Percentiles rank a stretch among this genome's conserved stretches.
Conservation (phyloP, 1,140 invertebrate species). For the Tachypleus tridentatus region DNA sequence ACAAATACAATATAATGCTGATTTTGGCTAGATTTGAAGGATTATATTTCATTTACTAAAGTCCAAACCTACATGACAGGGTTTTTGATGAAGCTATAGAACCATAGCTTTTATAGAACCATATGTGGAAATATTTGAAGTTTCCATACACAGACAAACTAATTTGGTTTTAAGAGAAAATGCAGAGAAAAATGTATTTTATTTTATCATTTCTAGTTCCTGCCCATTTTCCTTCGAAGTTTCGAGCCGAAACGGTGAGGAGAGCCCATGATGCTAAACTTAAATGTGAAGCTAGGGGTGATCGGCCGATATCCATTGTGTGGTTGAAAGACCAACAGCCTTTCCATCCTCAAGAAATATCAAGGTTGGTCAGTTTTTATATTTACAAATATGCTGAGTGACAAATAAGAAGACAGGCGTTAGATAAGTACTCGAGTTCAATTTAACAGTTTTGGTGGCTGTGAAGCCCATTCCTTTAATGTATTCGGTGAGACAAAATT, state of each 20-base stretch:
- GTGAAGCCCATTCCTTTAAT: neutral
- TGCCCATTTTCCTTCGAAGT: slow-evolving; percentile 25
- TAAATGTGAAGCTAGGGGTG: slow-evolving; percentile 36
- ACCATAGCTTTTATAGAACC: too few species aligned
- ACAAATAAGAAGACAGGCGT: too few species aligned
- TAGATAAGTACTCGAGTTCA: neutral
- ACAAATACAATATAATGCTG: too few species aligned
- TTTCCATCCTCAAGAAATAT: slow-evolving; percentile 12
- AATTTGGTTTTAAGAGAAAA: neutral
- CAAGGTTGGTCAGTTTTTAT: slow-evolving; percentile 4
- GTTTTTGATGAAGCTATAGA: neutral
- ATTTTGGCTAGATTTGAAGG: too few species aligned
- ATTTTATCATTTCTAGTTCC: slow-evolving; percentile 17
- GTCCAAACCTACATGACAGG: neutral
- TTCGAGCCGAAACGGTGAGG: slow-evolving; percentile 20
- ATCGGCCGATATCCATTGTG: slow-evolving; percentile 34
- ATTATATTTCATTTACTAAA: too few species aligned
- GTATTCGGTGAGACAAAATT: neutral
- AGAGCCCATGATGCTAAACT: slow-evolving; percentile 31
- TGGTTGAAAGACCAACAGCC: slow-evolving; percentile 29
- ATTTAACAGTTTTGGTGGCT: neutral
- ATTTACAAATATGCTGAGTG: neutral
- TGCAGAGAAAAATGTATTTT: neutral
- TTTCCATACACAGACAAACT: neutral
- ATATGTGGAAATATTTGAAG: neutral